phyloP scores from a whole-genome alignment of 2,113 vertebrate genomes.

The Gavia stellata region DNA sequence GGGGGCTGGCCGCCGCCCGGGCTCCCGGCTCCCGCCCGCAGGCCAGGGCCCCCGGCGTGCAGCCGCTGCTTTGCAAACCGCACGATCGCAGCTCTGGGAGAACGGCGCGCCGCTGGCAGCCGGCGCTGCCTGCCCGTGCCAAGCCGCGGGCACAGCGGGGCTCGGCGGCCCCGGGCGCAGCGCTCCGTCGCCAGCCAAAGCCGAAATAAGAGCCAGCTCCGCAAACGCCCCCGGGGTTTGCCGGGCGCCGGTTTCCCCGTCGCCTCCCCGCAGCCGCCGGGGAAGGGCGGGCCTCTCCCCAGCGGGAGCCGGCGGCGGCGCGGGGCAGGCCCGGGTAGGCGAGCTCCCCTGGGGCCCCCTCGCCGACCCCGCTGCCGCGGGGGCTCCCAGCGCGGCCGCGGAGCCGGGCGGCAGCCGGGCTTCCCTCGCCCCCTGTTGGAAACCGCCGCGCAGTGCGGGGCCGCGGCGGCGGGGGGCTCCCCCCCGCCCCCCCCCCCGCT shows the following conservation, averaged over 20 bases:
- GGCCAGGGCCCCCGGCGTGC: not conserved
- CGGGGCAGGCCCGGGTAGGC: too few relatives aligned
- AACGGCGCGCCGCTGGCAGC: conserved; percentile 1
- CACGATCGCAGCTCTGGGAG: not conserved
- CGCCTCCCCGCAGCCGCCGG: not conserved
- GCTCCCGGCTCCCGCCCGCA: not conserved
- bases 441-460: not conserved
- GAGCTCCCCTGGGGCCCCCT: too few relatives aligned
- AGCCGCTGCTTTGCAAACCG: not conserved
- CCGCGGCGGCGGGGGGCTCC: not conserved
- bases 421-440: conserved; percentile 23
- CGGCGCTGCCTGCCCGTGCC: not conserved
- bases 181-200: not conserved
- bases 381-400: not conserved
- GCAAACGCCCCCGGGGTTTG: not conserved
- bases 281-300: not conserved
- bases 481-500: not conserved
- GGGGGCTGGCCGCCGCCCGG: not conserved
- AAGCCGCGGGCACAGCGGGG: conserved; percentile 24
- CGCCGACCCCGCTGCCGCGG: not conserved
- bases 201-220: not conserved
- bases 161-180: not conserved
- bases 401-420: not conserved
- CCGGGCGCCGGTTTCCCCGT: not conserved
- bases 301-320: not conserved